Evolutionary conservation across 2,888 invertebrate genomes (phyloP).

Genomic region (Chorisops tibialis): DNA sequence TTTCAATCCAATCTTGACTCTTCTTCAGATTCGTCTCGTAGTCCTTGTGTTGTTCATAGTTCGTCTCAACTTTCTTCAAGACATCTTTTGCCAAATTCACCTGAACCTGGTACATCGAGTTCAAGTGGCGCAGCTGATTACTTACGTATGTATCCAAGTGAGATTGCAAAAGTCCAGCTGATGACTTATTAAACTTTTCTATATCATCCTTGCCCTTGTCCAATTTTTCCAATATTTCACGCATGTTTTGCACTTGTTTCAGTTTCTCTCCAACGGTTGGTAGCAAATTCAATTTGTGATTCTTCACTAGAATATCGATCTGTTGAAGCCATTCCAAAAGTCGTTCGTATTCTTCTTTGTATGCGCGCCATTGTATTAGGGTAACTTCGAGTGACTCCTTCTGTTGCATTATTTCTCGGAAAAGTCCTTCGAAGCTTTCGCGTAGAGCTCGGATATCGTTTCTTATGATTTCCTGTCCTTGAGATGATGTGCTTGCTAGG

Average conservation of each 20-base stretch:
- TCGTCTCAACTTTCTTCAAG: conserved; percentile 84
- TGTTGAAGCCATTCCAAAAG: conserved; percentile 91
- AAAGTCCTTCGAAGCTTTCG: conserved; percentile 79
- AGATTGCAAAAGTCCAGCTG: conserved; percentile 72
- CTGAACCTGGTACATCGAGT: conserved; percentile 85
- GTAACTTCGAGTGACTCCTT: conserved; percentile 79
- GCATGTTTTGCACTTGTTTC: conserved; percentile 78
- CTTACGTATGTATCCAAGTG: conserved; percentile 84
- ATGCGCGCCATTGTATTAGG: conserved; percentile 81
- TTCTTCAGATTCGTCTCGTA: conserved; percentile 74
- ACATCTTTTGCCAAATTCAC: conserved; percentile 87
- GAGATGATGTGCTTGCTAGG: conserved; percentile 74
- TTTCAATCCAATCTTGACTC: conserved; percentile 80
- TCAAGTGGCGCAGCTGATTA: conserved; percentile 80
- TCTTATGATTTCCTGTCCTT: conserved; percentile 75
- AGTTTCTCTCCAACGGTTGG: conserved; percentile 78
- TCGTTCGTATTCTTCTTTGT: conserved; percentile 89
- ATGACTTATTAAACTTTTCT: conserved; percentile 76
- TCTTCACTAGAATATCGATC: conserved; percentile 85
- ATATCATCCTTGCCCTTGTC: conserved; percentile 77
- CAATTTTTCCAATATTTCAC: conserved; percentile 70
- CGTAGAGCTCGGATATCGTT: conserved; percentile 82
- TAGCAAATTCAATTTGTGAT: conserved; percentile 79
- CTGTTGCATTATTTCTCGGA: conserved; percentile 81
- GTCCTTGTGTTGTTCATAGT: conserved; percentile 78